Evolutionary conservation across 2,888 invertebrate genomes (phyloP), one percentile per base, ranked within the genome.

Genomic region (Silvanus unidentatus): DNA sequence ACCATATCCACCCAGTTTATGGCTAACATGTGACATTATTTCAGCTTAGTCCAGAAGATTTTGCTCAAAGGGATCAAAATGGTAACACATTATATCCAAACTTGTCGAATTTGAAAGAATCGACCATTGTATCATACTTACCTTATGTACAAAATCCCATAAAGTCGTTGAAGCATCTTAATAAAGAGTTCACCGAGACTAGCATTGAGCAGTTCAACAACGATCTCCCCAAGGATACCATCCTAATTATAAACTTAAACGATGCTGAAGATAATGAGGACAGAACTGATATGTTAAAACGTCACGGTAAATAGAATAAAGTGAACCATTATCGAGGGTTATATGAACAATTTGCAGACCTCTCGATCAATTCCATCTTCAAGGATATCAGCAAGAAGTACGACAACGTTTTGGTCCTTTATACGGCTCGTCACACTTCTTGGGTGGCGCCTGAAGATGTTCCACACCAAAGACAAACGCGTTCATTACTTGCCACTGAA

Each of bases 111-210:
- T 59, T 72, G 2, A 57, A 64, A 43, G 64, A 66, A 5, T 67
- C 69, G 13, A 53, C 57, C 16, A 59, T 63, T 50, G 60, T 61
- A 14, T 68, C 75, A 1, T 86, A 83, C 62, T 69, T 82, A 41
- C 77, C 84, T 6, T 75, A 77, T 13, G 87, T 87, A 0, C 74
- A 79, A 36, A 74, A 77, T 47, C 77, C 86, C 0, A 47, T 81
- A 9, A 68, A 70, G 1, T 77, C 76, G 0, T 57, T 87, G 29
- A 74, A 78, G 52, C 69, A 75, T 16, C 58, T 80, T 4, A 71
- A 73, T 5, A 62, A 58, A 30, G 57, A 62, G 42, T 54, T 67
- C 11, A 52, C 58, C 13, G 65, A 66, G 56, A 47, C 67, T 37
- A 59, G 66, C 5, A 53, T 66, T 28, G 60, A 61, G 39, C 55